phyloP scores from a whole-genome alignment of 2,113 vertebrate genomes.

The Morone chrysops region DNA sequence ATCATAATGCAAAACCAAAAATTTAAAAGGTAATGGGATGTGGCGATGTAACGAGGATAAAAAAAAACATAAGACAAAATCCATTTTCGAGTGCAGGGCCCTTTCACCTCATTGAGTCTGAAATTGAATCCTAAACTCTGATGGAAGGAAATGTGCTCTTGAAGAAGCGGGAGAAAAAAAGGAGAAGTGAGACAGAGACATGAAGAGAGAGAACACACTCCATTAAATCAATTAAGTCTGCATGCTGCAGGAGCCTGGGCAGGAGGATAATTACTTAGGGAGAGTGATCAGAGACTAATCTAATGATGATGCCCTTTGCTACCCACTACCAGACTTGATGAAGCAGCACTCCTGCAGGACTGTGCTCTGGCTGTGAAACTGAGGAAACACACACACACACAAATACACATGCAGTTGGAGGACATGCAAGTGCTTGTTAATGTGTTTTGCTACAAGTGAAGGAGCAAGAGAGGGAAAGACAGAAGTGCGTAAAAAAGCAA shows the following conservation, averaged over 20 bases:
- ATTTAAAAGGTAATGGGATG: neutral
- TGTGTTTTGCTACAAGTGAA: slow-evolving; percentile 7
- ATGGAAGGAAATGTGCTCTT: slow-evolving; percentile 49
- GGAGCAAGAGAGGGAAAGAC: neutral
- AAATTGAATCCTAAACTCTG: slow-evolving; percentile 56
- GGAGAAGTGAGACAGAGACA: slow-evolving; percentile 36
- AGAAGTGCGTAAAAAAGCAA: neutral
- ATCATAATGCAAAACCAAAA: neutral
- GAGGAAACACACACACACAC: slow-evolving; percentile 29
- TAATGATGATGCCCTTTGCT: slow-evolving; percentile 81
- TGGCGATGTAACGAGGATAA: neutral
- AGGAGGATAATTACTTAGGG: slow-evolving; percentile 74
- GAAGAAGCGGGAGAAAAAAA: slow-evolving; percentile 11
- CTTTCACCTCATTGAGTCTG: slow-evolving; percentile 37
- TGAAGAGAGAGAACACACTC: slow-evolving; percentile 62
- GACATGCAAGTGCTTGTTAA: slow-evolving; percentile 9
- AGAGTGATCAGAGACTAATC: slow-evolving; percentile 79
- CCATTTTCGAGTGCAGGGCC: slow-evolving; percentile 6
- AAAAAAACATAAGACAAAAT: slow-evolving; percentile 3
- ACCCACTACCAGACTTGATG: slow-evolving; percentile 73
- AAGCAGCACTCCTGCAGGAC: slow-evolving; percentile 72
- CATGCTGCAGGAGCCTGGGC: slow-evolving; percentile 67
- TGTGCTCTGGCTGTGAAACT: slow-evolving; percentile 41
- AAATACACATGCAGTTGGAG: slow-evolving; percentile 2
- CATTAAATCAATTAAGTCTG: slow-evolving; percentile 80